Evolutionary conservation across 2,797 vertebrate genomes (phyloP), one percentile per base, ranked within the genome.

Genomic region (Syndactyla subalaris): DNA sequence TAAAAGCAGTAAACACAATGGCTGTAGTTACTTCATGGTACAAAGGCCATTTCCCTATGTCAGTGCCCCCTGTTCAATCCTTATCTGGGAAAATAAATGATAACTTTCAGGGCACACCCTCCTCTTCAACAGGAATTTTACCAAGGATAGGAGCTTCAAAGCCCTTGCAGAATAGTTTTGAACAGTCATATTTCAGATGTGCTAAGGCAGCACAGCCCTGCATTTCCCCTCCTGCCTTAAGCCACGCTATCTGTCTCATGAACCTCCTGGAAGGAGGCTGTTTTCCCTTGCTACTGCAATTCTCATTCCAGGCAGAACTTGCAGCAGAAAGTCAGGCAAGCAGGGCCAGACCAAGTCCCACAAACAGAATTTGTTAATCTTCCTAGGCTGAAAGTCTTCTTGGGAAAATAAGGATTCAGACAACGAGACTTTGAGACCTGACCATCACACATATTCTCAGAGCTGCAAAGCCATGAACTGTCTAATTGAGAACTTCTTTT

Each of bases 1-100:
- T 82, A 79, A 75, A 85, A 71, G 74, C 66, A 86, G 51, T 57
- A 58, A 89, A 75, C 66, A 88, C 55, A 88, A 94, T 66, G 67
- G 67, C 63, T 71, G 81, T 51, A 72, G 91, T 82, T 95, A 93
- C 87, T 90, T 82, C n/a, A 9, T 10, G 38, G 54, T 45, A 73
- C 45, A 88, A 91, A 97, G 73, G 71, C 74, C 34, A 77, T 7
- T 89, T 90, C 57, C 85, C 57, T 58, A 6, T 30, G 61, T 63
- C 41, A 12, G 32, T 21, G 67, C 52, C 34, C 61, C 49, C 63
- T 59, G 34, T 22, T 63, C 74, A 89, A 90, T 24, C 8, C 30
- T 16, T 8, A 22, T 27, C 79, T 36, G 57, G 72, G 77, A 73
- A 88, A 90, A 78, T 70, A 79, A 75, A 51, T 14, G 0, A 24